Conservation (phyloP, 2,888 invertebrate genomes). For the Cancer borealis region DNA sequence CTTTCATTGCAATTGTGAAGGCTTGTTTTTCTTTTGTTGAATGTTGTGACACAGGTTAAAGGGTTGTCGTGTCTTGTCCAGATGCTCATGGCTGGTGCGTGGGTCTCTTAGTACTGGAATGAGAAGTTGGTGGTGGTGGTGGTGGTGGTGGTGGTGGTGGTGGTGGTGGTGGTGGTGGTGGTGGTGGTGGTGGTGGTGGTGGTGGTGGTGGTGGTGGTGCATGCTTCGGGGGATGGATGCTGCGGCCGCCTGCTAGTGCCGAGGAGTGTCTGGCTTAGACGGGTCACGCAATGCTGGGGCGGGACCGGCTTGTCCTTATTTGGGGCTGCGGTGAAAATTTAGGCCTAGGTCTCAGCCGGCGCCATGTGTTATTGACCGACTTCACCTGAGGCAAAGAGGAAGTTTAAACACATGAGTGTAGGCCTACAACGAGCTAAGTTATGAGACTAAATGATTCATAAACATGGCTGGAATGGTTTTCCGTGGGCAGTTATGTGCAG, state of each 20-base stretch:
- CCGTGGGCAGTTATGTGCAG: constrained; percentile 55
- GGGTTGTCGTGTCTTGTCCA: neutral
- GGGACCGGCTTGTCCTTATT: constrained; percentile 13
- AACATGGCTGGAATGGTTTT: constrained; percentile 40
- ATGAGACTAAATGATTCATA: constrained; percentile 55
- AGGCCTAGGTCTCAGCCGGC: constrained; percentile 35
- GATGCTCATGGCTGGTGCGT: neutral
- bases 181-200: too few species aligned
- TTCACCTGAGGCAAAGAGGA: constrained; percentile 51
- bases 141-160: too few species aligned
- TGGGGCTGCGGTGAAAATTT: constrained; percentile 3
- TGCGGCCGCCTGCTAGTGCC: neutral
- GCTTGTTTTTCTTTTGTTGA: neutral
- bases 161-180: neutral
- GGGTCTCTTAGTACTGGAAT: too few species aligned
- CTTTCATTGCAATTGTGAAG: neutral
- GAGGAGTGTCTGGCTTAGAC: neutral
- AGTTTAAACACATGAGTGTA: constrained; percentile 32
- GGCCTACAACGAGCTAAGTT: constrained; percentile 48
- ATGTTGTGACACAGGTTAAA: neutral
- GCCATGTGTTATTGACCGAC: constrained; percentile 54
- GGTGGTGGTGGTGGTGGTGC: neutral
- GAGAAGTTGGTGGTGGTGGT: neutral
- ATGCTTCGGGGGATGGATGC: neutral
- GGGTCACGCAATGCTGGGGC: constrained; percentile 43